A percentile compares a stretch with the other conserved stretches of the same genome.
Evolutionary conservation across 2,888 invertebrate species (phyloP).

Genomic region (Hermaeophaga mercurialis): DNA sequence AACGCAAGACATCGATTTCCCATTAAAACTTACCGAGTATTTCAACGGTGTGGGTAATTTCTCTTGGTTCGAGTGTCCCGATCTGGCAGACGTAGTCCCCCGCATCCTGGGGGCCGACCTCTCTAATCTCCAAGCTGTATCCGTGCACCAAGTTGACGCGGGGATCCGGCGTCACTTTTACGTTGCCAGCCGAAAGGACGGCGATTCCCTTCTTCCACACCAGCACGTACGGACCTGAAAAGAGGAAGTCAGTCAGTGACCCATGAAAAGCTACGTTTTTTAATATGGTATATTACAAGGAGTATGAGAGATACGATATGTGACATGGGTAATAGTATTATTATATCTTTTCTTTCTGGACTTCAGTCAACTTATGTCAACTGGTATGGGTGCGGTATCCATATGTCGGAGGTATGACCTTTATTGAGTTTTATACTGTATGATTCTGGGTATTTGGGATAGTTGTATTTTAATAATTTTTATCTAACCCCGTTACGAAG

Average conservation of each 20-base stretch:
- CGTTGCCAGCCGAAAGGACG: constrained; percentile 67
- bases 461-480: no score
- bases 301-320: no score
- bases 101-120: constrained; percentile 68
- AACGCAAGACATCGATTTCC: constrained; percentile 35
- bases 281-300: no score
- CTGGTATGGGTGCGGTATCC: no score
- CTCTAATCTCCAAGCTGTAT: constrained; percentile 68
- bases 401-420: no score
- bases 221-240: constrained; percentile 65
- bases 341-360: no score
- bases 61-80: constrained; percentile 67
- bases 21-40: constrained; percentile 65
- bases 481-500: no score
- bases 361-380: no score
- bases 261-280: no score
- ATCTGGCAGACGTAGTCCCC: constrained; percentile 73
- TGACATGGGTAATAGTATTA: no score
- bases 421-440: no score
- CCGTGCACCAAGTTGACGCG: constrained; percentile 67
- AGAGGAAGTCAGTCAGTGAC: constrained; percentile 1
- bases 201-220: constrained; percentile 72
- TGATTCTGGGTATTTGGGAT: no score
- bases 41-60: constrained; percentile 70
- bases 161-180: constrained; percentile 69